phyloP scores from a whole-genome alignment of 2,888 invertebrate genomes.

The Amphipyra berbera region DNA sequence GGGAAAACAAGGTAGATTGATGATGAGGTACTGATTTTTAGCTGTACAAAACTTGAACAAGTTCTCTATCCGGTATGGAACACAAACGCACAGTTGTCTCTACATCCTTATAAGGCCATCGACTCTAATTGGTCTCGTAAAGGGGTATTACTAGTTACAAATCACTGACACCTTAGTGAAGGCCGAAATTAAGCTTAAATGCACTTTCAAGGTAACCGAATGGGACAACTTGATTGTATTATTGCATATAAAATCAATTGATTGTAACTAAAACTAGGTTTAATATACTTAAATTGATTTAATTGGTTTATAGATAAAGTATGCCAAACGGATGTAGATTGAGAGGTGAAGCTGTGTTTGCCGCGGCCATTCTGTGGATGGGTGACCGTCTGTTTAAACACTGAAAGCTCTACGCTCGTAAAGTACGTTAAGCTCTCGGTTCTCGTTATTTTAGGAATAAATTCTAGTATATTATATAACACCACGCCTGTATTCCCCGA shows the following conservation, averaged over 20 bases:
- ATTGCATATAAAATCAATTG: constrained; percentile 26
- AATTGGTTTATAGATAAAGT: constrained; percentile 5
- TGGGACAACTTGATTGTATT: constrained; percentile 29
- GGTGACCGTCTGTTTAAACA: no score
- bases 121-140: constrained; percentile 35
- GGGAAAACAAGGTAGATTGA: no score
- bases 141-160: constrained; percentile 22
- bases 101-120: constrained; percentile 55
- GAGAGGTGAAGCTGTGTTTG: background rate
- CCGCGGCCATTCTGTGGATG: no score
- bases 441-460: no score
- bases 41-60: background rate
- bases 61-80: background rate
- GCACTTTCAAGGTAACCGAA: constrained; percentile 52
- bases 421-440: no score
- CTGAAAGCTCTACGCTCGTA: no score
- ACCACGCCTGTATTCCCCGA: no score
- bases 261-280: constrained; percentile 24
- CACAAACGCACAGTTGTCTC: background rate
- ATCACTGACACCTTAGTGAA: constrained; percentile 29
- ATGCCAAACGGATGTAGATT: background rate
- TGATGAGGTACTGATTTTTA: no score
- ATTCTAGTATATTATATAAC: no score
- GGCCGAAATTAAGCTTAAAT: constrained; percentile 30
- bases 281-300: constrained; percentile 25